Evolutionary conservation across 2,888 invertebrate genomes (phyloP).

Genomic region (Stenolophus ochropezus): DNA sequence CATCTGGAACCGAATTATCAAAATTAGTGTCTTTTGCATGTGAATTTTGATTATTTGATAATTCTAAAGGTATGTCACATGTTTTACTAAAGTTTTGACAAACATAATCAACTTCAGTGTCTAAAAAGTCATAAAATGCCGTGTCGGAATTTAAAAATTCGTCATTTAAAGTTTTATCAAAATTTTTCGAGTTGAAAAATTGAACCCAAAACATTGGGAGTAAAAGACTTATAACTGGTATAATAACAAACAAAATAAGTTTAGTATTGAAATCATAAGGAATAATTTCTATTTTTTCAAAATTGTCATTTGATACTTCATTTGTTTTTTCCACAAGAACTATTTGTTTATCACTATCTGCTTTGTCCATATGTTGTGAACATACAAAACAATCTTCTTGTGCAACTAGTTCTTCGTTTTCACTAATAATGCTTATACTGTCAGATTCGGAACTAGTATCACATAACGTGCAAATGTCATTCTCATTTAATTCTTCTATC

Average conservation of each 20-base stretch:
- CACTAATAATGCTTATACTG: slow-evolving; percentile 50
- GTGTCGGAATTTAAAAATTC: slow-evolving; percentile 1
- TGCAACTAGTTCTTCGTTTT: slow-evolving; percentile 25
- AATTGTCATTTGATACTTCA: not conserved
- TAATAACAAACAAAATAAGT: slow-evolving; percentile 16
- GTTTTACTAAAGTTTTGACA: not conserved
- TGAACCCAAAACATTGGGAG: slow-evolving; percentile 1
- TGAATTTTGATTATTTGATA: not conserved
- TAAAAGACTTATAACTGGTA: slow-evolving; percentile 29
- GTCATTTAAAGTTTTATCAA: not conserved
- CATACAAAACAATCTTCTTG: slow-evolving; percentile 25
- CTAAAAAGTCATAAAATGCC: not conserved
- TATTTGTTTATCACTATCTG: slow-evolving; percentile 9
- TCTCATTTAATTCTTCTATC: slow-evolving; percentile 10
- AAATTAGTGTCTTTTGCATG: not conserved
- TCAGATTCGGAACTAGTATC: slow-evolving; percentile 46
- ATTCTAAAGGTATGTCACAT: not conserved
- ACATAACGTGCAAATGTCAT: not conserved
- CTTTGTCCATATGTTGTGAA: not conserved
- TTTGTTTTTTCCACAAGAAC: not conserved
- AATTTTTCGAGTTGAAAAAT: not conserved
- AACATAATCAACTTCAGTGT: not conserved
- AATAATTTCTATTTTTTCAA: not conserved
- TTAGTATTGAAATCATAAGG: not conserved
- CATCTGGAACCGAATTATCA: not conserved